Evolutionary conservation across 1,140 invertebrate genomes (phyloP), one percentile per base, ranked within the genome.

Genomic region (Lucilia sericata): DNA sequence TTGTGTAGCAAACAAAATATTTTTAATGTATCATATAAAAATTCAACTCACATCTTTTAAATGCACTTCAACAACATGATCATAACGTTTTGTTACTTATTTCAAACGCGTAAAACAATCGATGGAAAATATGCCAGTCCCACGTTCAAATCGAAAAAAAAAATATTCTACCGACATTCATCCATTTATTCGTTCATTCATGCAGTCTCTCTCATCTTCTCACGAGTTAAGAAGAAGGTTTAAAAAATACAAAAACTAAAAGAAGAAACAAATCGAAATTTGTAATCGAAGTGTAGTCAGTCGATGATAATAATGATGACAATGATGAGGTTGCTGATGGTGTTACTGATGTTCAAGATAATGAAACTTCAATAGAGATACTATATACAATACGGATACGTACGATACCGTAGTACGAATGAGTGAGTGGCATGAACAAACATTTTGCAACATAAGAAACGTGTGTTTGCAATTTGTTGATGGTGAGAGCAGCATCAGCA

Each of bases 401-500:
- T 60, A 17, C 55, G n/a, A 60, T 60, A 60, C 55, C 55, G 55
- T 60, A 60, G 2, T 25, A 70, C 65, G 17, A 21, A 30, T 30
- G 25, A 30, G 25, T 2, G 65, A 70, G 65, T 70, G 19, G 65
- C 65, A 70, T 70, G 65, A 70, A 70, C 65, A 70, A 76, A 42
- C 74, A 42, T 76, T 51, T 49, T 47, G 42, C 42, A 83, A 83
- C 51, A 83, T 34, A 36, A 83, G 51, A 70, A 75, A 74, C 74
- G 82, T 51, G 42, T 74, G 82, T 74, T 74, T 74, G 60, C 82
- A 83, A 83, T 74, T 83, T 74, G 82, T 83, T 82, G 65, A 70
- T 70, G 65, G 65, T 2, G 51, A 65, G 55, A 49, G 47, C 76
- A 80, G 76, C 42, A 80, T 25, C 76, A 51, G 75, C 13, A 36